Evolutionary conservation across 64 coral and sea anemone species (phyloP), one percentile per base, ranked within the genome.

Genomic region (Cladopsammia gracilis): DNA sequence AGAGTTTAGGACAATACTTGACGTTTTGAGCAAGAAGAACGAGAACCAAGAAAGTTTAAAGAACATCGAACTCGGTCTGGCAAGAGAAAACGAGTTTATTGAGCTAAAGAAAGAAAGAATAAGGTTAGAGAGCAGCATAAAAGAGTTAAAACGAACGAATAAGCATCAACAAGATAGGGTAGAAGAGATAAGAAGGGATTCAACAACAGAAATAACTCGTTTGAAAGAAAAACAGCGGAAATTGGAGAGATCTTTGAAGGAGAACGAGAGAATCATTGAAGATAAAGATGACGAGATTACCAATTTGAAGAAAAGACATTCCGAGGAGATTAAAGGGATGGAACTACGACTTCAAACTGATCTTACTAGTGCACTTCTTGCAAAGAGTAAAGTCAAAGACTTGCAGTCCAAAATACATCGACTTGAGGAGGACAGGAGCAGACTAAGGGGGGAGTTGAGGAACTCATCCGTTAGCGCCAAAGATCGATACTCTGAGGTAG

Each of bases 1-100:
- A n/a, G 95, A 97, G 86, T 97, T 97, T 26, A 86, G 92, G 77
- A 59, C 93, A 19, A 97, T 97, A 74, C 92, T 98, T 12, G 96
- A 80, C 74, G 79, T 53, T n/a, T 88, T 84, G 83, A 98, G 45
- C 77, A 93, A 87, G 71, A 90, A 54, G 79, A 91, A 75, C 24
- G 81, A 93, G 51, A 78, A 45, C 46, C 82, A 93, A 59, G 73
- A 93, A 78, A 91, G 45, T 34, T 77, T 90, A 42, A 79, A 79
- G 52, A 52, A 62, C 8, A 91, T 91, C 24, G 96, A 98, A 48
- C 54, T 96, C 16, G 92, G 93, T 14, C 62, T 91, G 7, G 88
- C 74, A 7, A 75, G 83, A 10, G 96, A 98, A 71, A 85, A 94
- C 45, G 88, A 98, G 6, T 94, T 75, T 53, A 83, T 94, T 48